These are phyloP conservation scores for Betta splendens DNA, from an alignment of 2,797 vertebrate species.

Conservation along the genomic window DNA sequence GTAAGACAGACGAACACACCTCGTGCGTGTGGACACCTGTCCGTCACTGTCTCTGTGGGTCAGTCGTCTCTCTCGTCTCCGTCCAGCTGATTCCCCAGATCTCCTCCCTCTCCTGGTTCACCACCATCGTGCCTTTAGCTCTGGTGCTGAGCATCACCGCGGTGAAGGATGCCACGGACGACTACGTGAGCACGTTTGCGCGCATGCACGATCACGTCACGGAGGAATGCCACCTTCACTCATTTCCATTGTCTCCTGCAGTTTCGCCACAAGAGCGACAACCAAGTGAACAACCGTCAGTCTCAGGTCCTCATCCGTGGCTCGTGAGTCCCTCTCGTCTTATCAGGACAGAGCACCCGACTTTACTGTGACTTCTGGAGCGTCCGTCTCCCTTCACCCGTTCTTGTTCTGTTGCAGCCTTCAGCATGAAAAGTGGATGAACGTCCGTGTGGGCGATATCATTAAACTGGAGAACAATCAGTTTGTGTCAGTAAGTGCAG, in stretches of 20 bases:
- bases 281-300: slow-evolving; percentile 95
- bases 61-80: slow-evolving; percentile 23
- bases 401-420: slow-evolving; percentile 76
- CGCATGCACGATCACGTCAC: neutral
- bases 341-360: neutral
- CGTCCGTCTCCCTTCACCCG: neutral
- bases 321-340: slow-evolving; percentile 82
- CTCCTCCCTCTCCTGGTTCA: slow-evolving; percentile 97
- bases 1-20: slow-evolving; percentile 64
- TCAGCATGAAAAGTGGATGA: slow-evolving; percentile 94
- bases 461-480: slow-evolving; percentile 96
- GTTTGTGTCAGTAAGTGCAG: slow-evolving; percentile 90
- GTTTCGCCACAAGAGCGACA: slow-evolving; percentile 97
- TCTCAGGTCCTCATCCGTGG: slow-evolving; percentile 93
- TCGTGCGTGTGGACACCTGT: too few species aligned
- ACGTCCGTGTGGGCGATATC: slow-evolving; percentile 93
- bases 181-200: slow-evolving; percentile 86
- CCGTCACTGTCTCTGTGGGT: slow-evolving; percentile 1
- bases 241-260: slow-evolving; percentile 57
- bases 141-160: slow-evolving; percentile 95
- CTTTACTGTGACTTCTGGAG: neutral
- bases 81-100: slow-evolving; percentile 94
- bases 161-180: slow-evolving; percentile 95
- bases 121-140: slow-evolving; percentile 98
- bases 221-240: slow-evolving; percentile 6